Evolutionary conservation across 2,113 vertebrate species (phyloP).

Genomic region (Montifringilla adamsi): DNA sequence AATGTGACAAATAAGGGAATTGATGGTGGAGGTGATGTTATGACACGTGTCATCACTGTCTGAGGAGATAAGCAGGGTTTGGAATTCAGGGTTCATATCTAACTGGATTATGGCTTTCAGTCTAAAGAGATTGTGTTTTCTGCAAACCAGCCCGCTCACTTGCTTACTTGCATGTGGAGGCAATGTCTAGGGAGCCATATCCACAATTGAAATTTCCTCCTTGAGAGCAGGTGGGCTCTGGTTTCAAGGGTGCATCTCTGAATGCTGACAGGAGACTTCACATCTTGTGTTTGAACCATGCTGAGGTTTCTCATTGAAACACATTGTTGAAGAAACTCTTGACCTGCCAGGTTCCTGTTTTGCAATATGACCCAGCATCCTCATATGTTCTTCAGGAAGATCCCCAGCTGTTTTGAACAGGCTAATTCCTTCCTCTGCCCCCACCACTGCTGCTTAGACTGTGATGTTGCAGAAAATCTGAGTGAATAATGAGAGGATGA

Average conservation of each 20-base stretch:
- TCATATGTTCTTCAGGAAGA: conserved; percentile 82
- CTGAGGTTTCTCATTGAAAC: neutral
- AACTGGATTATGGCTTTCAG: conserved; percentile 76
- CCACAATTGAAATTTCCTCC: neutral
- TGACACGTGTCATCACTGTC: conserved; percentile 79
- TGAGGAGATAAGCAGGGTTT: conserved; percentile 72
- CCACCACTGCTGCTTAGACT: neutral
- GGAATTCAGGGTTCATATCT: conserved; percentile 75
- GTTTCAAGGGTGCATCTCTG: conserved; percentile 70
- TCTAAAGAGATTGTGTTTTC: conserved; percentile 70
- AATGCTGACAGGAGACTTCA: conserved; percentile 59
- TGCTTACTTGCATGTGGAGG: conserved; percentile 73
- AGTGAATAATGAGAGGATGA: neutral
- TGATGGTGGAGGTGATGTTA: conserved; percentile 78
- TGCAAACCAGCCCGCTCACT: conserved; percentile 66
- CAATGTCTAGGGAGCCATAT: conserved; percentile 69
- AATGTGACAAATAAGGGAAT: conserved; percentile 82
- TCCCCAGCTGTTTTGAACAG: conserved; percentile 77
- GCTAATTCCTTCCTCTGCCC: neutral
- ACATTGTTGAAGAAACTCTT: neutral
- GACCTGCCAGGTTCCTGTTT: neutral
- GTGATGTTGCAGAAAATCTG: neutral
- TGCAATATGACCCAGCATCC: conserved; percentile 56
- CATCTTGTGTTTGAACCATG: conserved; percentile 38
- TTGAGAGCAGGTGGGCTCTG: conserved; percentile 47